phyloP scores from a whole-genome alignment of 2,888 invertebrate species.

The Platycheirus rosarum region DNA sequence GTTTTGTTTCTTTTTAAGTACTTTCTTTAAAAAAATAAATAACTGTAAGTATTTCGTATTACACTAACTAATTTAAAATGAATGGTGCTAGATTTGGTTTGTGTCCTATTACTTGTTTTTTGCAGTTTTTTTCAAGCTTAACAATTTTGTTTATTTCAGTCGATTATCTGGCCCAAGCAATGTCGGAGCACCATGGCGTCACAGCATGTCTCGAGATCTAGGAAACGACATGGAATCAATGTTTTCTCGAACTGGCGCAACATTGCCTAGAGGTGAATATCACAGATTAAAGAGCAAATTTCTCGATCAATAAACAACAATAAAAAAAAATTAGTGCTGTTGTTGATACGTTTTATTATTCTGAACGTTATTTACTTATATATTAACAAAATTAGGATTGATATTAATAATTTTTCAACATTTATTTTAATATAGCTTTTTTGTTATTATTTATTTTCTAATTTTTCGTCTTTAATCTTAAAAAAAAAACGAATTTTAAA shows the following conservation, averaged over 20 bases:
- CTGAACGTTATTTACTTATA: constrained; percentile 52
- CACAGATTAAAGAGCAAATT: constrained; percentile 83
- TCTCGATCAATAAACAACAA: constrained; percentile 81
- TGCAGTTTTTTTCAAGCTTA: background rate
- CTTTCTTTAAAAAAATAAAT: no score
- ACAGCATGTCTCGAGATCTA: constrained; percentile 87
- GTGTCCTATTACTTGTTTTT: constrained; percentile 17
- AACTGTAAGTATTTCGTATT: constrained; percentile 8
- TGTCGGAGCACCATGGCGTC: constrained; percentile 84
- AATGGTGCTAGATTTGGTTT: background rate
- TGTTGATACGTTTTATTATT: constrained; percentile 65
- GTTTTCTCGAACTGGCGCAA: constrained; percentile 85
- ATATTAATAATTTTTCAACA: constrained; percentile 50
- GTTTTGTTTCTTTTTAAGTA: no score
- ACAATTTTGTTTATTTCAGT: constrained; percentile 76
- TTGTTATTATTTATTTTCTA: constrained; percentile 43
- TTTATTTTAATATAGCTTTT: constrained; percentile 66
- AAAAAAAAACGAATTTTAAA: constrained; percentile 32
- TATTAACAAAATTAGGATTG: constrained; percentile 65
- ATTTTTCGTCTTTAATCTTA: constrained; percentile 42
- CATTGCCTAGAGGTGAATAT: constrained; percentile 88
- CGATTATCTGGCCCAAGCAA: constrained; percentile 79
- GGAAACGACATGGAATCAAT: constrained; percentile 89
- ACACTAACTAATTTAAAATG: background rate
- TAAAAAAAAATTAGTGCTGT: constrained; percentile 60